Conservation (phyloP, 2,113 vertebrate species). For the Isurus oxyrinchus region DNA sequence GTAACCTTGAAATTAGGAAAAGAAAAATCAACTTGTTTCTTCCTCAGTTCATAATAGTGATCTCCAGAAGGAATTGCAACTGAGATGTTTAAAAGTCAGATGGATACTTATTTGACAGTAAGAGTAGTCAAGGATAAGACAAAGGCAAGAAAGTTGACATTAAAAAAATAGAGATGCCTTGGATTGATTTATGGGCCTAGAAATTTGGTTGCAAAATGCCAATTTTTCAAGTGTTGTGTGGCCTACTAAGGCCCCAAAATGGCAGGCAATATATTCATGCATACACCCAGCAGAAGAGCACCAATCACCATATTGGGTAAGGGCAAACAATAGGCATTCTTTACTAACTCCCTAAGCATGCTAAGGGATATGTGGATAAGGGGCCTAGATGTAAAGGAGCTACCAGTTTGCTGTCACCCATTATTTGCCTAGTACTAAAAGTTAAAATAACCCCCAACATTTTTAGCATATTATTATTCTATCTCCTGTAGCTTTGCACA, state of each 20-base stretch:
- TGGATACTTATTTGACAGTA: background rate
- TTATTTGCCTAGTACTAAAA: background rate
- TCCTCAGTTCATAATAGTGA: background rate
- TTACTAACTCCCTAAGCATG: background rate
- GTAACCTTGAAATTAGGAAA: background rate
- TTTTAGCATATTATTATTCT: background rate
- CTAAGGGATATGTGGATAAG: background rate
- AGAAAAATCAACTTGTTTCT: conserved; percentile 10
- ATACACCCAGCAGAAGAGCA: too few relatives aligned
- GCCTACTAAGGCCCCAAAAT: background rate
- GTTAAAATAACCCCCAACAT: background rate
- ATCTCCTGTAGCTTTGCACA: too few relatives aligned
- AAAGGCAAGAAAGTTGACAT: background rate
- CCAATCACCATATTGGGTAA: too few relatives aligned
- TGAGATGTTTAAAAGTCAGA: conserved; percentile 3
- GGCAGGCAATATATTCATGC: background rate
- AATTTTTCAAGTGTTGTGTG: background rate
- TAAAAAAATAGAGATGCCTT: background rate
- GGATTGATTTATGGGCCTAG: background rate
- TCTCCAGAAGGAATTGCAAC: background rate
- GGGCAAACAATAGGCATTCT: background rate
- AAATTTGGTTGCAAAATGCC: background rate
- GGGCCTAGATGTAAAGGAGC: background rate
- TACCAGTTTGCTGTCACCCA: background rate
- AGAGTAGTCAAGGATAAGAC: background rate